These are phyloP conservation scores for Tinamus major DNA, from an alignment of 2,797 vertebrate genomes.

Conservation along the genomic window DNA sequence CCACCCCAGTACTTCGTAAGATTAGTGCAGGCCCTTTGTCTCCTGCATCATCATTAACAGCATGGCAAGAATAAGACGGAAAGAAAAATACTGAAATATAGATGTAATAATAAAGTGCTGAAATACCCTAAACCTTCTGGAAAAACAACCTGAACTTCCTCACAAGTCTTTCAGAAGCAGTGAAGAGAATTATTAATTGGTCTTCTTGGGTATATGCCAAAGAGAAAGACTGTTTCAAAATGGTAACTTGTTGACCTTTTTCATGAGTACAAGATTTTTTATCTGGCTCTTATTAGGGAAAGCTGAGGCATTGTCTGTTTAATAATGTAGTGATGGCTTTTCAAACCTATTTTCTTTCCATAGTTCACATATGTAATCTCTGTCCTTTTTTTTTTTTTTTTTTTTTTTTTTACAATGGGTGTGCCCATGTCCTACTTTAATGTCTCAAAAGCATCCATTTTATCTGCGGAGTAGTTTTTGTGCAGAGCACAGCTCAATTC, in stretches of 20 bases:
- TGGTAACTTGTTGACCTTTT: constrained; percentile 70
- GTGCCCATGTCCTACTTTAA: not conserved
- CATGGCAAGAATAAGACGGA: not conserved
- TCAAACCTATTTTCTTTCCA: constrained; percentile 49
- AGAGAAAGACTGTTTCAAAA: constrained; percentile 42
- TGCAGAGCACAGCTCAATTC: not conserved
- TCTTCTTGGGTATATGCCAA: constrained; percentile 1
- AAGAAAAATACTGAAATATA: not conserved
- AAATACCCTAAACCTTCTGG: not conserved
- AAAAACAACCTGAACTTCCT: constrained; percentile 15
- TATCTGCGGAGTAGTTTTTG: not conserved
- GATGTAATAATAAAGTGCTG: not conserved
- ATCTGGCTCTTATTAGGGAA: constrained; percentile 52
- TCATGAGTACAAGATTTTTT: constrained; percentile 60
- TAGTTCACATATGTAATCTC: not conserved
- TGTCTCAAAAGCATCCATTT: not conserved
- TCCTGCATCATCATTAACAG: not conserved
- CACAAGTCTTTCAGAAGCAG: not conserved
- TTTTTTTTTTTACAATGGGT: not conserved
- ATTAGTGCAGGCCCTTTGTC: not conserved
- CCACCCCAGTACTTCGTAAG: not conserved
- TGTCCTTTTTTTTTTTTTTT: constrained; percentile 9
- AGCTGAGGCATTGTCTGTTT: constrained; percentile 27
- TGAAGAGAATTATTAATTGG: constrained; percentile 60
- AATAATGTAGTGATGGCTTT: constrained; percentile 52